Evolutionary conservation across 1,140 invertebrate species (phyloP).

Genomic region (Papilio glaucus): DNA sequence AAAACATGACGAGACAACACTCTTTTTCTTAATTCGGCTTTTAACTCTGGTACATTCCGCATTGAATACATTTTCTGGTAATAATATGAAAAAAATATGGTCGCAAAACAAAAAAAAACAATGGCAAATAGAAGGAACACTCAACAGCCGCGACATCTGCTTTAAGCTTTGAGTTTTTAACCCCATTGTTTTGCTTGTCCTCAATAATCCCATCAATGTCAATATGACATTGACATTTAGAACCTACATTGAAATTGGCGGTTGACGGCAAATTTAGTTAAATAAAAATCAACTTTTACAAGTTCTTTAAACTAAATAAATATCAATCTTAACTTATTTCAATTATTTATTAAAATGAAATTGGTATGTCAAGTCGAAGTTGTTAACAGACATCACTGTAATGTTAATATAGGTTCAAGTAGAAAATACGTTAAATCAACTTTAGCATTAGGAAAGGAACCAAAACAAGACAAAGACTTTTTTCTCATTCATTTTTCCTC

Average conservation of each 20-base stretch:
- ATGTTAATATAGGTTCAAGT: slow-evolving; percentile 69
- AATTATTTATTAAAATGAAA: slow-evolving; percentile 84
- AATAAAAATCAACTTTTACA: neutral
- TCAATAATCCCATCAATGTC: too few species aligned
- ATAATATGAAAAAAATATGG: too few species aligned
- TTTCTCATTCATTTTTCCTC: slow-evolving; percentile 87
- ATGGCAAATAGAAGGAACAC: too few species aligned
- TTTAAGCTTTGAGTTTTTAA: too few species aligned
- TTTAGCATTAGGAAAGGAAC: slow-evolving; percentile 86
- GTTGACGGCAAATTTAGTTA: neutral
- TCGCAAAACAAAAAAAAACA: too few species aligned
- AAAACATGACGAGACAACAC: too few species aligned
- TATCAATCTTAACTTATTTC: neutral
- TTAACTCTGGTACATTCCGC: too few species aligned
- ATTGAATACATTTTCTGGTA: too few species aligned
- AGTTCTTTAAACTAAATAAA: neutral
- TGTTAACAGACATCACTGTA: slow-evolving; percentile 83
- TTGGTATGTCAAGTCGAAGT: slow-evolving; percentile 87
- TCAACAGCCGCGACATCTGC: too few species aligned
- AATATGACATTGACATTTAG: neutral
- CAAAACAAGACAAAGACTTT: slow-evolving; percentile 83
- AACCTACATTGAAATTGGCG: neutral
- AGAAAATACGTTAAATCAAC: slow-evolving; percentile 85
- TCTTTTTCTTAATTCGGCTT: too few species aligned
- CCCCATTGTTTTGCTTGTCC: too few species aligned